Evolutionary conservation across 2,888 invertebrate species (phyloP).

Genomic region (Leptarthrus brevirostris): DNA sequence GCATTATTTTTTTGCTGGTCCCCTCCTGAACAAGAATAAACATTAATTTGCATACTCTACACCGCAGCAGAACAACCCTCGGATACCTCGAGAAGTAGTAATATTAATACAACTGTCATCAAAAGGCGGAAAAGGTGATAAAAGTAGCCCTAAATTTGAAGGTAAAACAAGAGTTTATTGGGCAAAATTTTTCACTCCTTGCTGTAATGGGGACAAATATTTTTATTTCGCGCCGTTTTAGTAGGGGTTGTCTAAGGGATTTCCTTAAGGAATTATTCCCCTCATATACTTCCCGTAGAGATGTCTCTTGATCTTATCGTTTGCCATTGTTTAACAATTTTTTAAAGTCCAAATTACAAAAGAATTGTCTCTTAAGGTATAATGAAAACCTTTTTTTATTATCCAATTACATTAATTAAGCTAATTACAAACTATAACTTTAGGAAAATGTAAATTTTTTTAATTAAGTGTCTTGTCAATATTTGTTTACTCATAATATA

Average conservation of each 20-base stretch:
- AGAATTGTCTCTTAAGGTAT: no score
- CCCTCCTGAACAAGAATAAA: slow-evolving; percentile 14
- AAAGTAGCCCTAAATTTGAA: slow-evolving; percentile 16
- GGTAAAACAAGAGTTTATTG: slow-evolving; percentile 45
- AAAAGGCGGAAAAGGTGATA: slow-evolving; percentile 2
- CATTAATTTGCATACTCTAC: slow-evolving; percentile 35
- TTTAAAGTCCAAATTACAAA: no score
- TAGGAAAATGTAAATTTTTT: no score
- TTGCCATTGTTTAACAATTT: no score
- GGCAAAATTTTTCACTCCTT: slow-evolving; percentile 27
- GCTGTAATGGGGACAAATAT: slow-evolving; percentile 42
- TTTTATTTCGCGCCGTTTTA: slow-evolving; percentile 40
- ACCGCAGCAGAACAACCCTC: no score
- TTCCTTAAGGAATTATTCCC: not conserved
- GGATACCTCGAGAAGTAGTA: slow-evolving; percentile 1
- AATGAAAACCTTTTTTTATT: no score
- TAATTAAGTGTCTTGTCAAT: no score
- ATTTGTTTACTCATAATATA: no score
- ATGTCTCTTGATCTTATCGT: no score
- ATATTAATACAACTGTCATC: slow-evolving; percentile 44
- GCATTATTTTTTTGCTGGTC: not conserved
- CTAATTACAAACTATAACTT: no score
- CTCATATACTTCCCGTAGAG: not conserved
- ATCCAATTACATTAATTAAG: no score
- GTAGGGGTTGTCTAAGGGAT: no score